Evolutionary conservation across 2,888 invertebrate genomes (phyloP).

Genomic region (Petrolisthes cinctipes): DNA sequence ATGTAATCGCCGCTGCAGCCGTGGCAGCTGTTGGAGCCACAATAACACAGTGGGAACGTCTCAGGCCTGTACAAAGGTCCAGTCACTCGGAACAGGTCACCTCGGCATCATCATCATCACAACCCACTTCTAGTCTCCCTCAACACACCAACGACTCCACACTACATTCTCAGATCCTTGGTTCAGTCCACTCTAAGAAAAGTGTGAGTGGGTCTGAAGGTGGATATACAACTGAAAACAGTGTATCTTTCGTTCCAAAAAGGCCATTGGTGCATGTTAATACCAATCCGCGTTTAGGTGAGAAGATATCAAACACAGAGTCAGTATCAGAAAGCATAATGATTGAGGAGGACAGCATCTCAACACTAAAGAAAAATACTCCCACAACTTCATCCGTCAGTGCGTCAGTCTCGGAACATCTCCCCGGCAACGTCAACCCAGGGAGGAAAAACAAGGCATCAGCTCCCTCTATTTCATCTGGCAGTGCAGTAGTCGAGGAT

Average conservation of each 20-base stretch:
- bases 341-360: neutral
- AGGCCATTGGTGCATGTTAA: conserved; percentile 20
- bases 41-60: conserved; percentile 47
- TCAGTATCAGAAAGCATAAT: conserved; percentile 34
- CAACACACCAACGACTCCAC: neutral
- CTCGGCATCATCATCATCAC: neutral
- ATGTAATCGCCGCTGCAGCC: conserved; percentile 56
- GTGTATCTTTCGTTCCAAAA: conserved; percentile 26
- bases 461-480: neutral
- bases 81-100: neutral
- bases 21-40: conserved; percentile 58
- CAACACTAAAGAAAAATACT: neutral
- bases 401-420: neutral
- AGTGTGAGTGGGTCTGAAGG: neutral
- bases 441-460: neutral
- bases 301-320: neutral
- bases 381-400: neutral
- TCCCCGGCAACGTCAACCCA: neutral
- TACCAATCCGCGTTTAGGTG: conserved; percentile 3
- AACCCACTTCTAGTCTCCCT: neutral
- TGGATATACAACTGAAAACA: neutral
- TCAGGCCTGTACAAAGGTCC: conserved; percentile 9
- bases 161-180: neutral
- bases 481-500: neutral
- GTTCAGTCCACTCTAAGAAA: neutral